Percentiles rank a stretch among this genome's conserved stretches.
Evolutionary conservation across 1,140 invertebrate species (phyloP).

Genomic region (Drosophila takahashii): DNA sequence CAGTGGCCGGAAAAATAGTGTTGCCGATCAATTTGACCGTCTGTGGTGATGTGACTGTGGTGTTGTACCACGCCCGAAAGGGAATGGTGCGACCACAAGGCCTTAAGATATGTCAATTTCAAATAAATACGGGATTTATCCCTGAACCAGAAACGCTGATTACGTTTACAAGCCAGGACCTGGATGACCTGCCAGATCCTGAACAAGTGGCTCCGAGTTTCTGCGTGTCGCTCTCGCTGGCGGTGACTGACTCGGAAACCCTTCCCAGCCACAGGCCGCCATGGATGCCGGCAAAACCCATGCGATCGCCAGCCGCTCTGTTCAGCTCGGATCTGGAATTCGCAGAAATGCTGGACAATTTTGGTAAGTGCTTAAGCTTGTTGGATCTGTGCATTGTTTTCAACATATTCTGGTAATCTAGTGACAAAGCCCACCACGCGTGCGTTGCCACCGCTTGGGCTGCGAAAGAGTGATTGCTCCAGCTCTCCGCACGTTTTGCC

Average conservation of each 20-base stretch:
- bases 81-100: constrained; percentile 92
- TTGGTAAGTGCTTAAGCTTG: constrained; percentile 85
- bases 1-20: constrained; percentile 89
- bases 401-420: constrained; percentile 24
- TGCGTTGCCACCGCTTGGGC: constrained; percentile 22
- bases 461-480: constrained; percentile 39
- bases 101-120: constrained; percentile 94
- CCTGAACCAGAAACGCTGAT: constrained; percentile 90
- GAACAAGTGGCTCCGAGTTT: constrained; percentile 94
- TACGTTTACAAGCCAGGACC: constrained; percentile 90
- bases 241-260: constrained; percentile 89
- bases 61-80: constrained; percentile 93
- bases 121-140: constrained; percentile 95
- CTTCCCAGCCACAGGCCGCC: constrained; percentile 89
- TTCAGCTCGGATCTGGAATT: constrained; percentile 93
- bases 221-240: constrained; percentile 89
- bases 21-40: constrained; percentile 88
- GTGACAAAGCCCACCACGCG: constrained; percentile 73
- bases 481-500: constrained; percentile 71
- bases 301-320: constrained; percentile 87
- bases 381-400: background rate
- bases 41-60: constrained; percentile 93
- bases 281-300: constrained; percentile 89
- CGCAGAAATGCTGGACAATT: constrained; percentile 93
- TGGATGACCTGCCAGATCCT: constrained; percentile 91